Base-by-base conservation (phyloP, 2,888 invertebrate genomes). In the Anthoptus insignis region DNA sequence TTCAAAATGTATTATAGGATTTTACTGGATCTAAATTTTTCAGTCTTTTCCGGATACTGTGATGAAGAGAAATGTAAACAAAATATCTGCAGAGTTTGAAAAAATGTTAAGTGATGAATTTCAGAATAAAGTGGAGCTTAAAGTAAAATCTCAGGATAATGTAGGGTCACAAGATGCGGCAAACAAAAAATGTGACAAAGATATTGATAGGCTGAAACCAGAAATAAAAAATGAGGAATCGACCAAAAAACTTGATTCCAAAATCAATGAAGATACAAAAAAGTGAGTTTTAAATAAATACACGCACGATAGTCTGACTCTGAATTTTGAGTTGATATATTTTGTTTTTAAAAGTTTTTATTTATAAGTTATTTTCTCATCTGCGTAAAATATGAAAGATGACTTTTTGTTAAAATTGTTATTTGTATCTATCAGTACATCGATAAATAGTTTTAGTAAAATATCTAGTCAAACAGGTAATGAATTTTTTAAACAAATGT, bases 21-120 rank as follows among this genome's bases (percentile, higher is more conserved):
- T 19, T 45, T 24, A 22, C n/a, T 42, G 11, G 19, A n/a, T 53
- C 16, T 45, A 32, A n/a, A n/a, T 21, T 67, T 83, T 85, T 22
- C 76, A 93, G 93, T 88, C 80, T 47, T 90, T 87, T 76, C 92
- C 93, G 34, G 93, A 93, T 74, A 56, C 83, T 13, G 71, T 74
- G 1, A 91, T 93, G 91, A 93, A 92, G 74, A 89, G 86, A 71
- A 90, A 88, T 75, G 82, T 93, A 0, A 88, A 86, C 71, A 93
- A 89, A 84, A 78, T 92, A n/a, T 86, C 92, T 5, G 76, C 82
- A 19, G 92, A 93, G 60, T 93, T 93, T 67, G 93, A 93, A 70
- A 92, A 87, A 73, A 80, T 89, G 73, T 76, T 93, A 34, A 85
- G 76, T 64, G 91, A 92, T 64, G 92, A 91, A 71, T 91, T 92